Conservation (phyloP, 2,888 invertebrate genomes). For the Drosophila dives region DNA sequence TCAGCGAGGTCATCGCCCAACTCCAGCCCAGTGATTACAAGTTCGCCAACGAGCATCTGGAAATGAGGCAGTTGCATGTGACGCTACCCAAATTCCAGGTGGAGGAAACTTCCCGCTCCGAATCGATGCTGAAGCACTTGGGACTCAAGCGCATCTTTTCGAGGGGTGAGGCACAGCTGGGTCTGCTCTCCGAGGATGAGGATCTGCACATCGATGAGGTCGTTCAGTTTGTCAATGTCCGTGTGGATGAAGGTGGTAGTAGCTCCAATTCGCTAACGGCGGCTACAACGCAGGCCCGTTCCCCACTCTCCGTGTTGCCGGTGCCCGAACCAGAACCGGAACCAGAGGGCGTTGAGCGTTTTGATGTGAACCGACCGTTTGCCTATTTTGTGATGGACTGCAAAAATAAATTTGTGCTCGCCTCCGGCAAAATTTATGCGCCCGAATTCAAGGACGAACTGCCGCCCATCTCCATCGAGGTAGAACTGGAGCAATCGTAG, state of each 20-base stretch:
- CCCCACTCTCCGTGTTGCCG: conserved; percentile 50
- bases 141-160: conserved; percentile 88
- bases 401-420: conserved; percentile 87
- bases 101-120: conserved; percentile 88
- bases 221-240: conserved; percentile 88
- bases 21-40: conserved; percentile 85
- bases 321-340: conserved; percentile 69
- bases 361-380: conserved; percentile 88
- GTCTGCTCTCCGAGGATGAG: conserved; percentile 86
- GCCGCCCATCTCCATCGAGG: conserved; percentile 67
- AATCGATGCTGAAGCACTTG: conserved; percentile 86
- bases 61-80: conserved; percentile 85
- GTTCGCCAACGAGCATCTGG: conserved; percentile 53
- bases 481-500: conserved; percentile 79
- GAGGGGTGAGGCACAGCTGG: conserved; percentile 86
- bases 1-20: conserved; percentile 86
- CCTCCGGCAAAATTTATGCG: conserved; percentile 87
- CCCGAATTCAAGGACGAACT: conserved; percentile 83
- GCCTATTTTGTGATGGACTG: conserved; percentile 88
- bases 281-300: conserved; percentile 61
- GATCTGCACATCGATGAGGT: conserved; percentile 89
- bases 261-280: conserved; percentile 85
- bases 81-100: conserved; percentile 87
- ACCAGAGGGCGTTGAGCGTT: conserved; percentile 73
- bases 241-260: conserved; percentile 87